Evolutionary conservation across 1,140 invertebrate species (phyloP), one percentile per base, ranked within the genome.

Genomic region (Ostrea edulis): DNA sequence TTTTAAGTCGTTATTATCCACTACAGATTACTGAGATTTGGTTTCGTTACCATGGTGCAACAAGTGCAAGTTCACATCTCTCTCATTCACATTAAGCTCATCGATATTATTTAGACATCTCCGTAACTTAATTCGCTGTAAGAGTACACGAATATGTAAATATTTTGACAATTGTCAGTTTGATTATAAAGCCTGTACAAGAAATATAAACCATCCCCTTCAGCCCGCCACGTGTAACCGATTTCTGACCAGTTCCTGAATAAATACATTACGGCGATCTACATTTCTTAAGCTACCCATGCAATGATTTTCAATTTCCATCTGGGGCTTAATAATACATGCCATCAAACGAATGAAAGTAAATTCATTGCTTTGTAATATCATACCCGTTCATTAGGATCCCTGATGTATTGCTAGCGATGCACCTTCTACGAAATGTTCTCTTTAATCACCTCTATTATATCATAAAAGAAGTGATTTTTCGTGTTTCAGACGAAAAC

Each of bases 161-260:
- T 77, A 77, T 77, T 77, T 77, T 77, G 68, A 35, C 68, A 77
- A 29, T 77, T 77, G 22, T 77, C 68, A 77, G 29, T n/a, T 62
- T n/a, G 17, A 62, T 62, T 62, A n/a, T 62, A 62, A 62, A 62
- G 14, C 20, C 14, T 62, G n/a, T n/a, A 20, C 55, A 20, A 20
- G 55, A 62, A 62, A 20, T 62, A 20, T 62, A 62, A 62, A 62
- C 55, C 7, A 20, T 4, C 7, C 20, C n/a, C n/a, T 62, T 20
- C 35, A 20, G 55, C 55, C n/a, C 20, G 55, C 17, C 55, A 62
- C 55, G 17, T 62, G 55, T 62, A 2, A 62, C 17, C 1, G 55
- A 62, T 62, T 62, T 62, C 55, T 62, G 55, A 5, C 17, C 17
- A 62, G 17, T n/a, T 62, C 35, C 35, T 62, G 17, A 17, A 62